phyloP scores from a whole-genome alignment of 2,113 vertebrate species.

The Aythya baeri region DNA sequence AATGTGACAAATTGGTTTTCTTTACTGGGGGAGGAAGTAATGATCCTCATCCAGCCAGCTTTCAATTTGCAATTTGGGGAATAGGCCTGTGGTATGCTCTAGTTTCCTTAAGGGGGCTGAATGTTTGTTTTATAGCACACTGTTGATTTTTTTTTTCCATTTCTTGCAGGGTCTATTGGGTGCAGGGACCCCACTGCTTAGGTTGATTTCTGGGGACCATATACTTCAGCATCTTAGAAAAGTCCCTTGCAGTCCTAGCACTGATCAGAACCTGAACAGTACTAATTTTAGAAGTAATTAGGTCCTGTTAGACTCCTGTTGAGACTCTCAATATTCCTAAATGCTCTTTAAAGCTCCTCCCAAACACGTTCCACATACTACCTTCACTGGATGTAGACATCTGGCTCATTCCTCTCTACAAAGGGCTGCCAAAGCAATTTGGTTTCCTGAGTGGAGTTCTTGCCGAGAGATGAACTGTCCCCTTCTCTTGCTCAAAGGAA shows the following conservation, averaged over 20 bases:
- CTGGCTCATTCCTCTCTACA: background rate
- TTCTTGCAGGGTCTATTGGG: background rate
- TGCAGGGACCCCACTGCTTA: background rate
- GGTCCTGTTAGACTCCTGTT: fast-evolving
- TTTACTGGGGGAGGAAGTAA: background rate
- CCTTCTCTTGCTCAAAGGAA: background rate
- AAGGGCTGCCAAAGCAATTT: background rate
- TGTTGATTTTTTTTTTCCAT: background rate
- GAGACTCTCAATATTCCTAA: background rate
- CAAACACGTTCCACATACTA: background rate
- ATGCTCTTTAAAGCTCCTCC: background rate
- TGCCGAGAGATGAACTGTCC: background rate
- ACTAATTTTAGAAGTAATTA: background rate
- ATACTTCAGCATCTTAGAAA: background rate
- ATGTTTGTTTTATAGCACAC: background rate
- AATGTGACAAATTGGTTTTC: background rate
- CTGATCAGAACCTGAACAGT: background rate
- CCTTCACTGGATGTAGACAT: background rate
- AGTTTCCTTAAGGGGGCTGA: background rate
- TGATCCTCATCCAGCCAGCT: background rate
- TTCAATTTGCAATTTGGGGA: background rate
- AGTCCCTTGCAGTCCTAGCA: background rate
- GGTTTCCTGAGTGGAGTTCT: background rate
- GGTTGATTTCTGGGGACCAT: background rate
- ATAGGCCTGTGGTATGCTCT: background rate